Percentiles rank a stretch among this genome's conserved stretches.
Evolutionary conservation across 1,140 invertebrate species (phyloP).

Genomic region (Drosophila nikananu): DNA sequence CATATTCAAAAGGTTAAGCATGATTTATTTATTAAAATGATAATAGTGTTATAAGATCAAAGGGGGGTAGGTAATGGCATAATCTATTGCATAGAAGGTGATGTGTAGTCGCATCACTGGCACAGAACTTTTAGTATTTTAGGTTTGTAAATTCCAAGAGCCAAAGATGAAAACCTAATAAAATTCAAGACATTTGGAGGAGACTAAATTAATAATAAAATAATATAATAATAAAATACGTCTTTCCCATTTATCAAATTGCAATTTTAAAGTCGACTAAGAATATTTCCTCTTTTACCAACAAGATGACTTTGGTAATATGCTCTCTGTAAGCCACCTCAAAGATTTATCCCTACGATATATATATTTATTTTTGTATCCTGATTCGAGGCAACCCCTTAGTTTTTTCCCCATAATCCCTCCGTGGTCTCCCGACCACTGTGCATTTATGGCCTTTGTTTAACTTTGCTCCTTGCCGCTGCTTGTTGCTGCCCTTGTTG

Average conservation of each 20-base stretch:
- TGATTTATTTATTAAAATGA: not conserved
- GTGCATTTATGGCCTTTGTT: slow-evolving; percentile 67
- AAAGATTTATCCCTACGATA: not conserved
- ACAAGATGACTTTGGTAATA: not conserved
- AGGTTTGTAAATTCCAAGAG: too few species aligned
- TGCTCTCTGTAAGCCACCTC: not conserved
- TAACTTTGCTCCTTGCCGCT: slow-evolving; percentile 61
- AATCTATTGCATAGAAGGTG: not conserved
- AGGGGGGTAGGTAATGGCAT: not conserved
- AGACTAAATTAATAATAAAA: too few species aligned
- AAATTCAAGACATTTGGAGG: too few species aligned
- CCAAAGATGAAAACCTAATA: too few species aligned
- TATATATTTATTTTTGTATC: not conserved
- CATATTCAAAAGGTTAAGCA: not conserved
- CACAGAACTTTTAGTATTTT: not conserved
- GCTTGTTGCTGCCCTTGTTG: slow-evolving; percentile 53
- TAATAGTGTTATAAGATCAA: not conserved
- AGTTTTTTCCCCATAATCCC: not conserved
- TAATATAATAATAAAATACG: too few species aligned
- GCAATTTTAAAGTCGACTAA: too few species aligned
- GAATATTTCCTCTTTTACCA: too few species aligned
- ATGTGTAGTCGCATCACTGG: too few species aligned
- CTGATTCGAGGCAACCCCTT: not conserved
- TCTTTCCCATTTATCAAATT: too few species aligned
- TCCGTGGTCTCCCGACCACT: slow-evolving; percentile 51